Evolutionary conservation across 1,140 invertebrate species (phyloP).

Genomic region (Laupala kohalensis): DNA sequence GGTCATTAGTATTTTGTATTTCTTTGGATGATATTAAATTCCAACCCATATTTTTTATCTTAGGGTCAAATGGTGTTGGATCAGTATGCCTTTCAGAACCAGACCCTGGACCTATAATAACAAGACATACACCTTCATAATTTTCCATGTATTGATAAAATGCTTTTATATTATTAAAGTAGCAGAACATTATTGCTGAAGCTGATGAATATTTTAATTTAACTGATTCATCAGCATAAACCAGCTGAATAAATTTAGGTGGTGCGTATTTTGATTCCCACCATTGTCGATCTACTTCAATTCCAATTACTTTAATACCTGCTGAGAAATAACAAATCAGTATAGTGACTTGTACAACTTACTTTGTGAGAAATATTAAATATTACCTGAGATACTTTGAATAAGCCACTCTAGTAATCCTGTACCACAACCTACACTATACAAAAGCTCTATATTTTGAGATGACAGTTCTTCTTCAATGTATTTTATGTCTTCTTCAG

Average conservation of each 20-base stretch:
- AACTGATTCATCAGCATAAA: conserved; percentile 27
- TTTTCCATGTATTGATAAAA: conserved; percentile 48
- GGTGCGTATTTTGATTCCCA: conserved; percentile 44
- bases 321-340: conserved; percentile 18
- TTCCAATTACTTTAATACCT: conserved; percentile 33
- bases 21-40: conserved; percentile 22
- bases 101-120: conserved; percentile 56
- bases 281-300: conserved; percentile 45
- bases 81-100: conserved; percentile 46
- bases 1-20: conserved; percentile 33
- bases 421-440: conserved; percentile 41
- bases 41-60: conserved; percentile 26
- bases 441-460: conserved; percentile 25
- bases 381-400: conserved; percentile 29
- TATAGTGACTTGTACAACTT: not conserved
- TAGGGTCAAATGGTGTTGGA: conserved; percentile 43
- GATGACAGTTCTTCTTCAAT: conserved; percentile 24
- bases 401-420: conserved; percentile 43
- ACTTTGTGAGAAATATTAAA: not conserved
- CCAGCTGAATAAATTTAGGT: conserved; percentile 34
- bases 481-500: conserved; percentile 31
- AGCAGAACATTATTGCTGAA: conserved; percentile 55
- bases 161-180: conserved; percentile 53
- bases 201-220: conserved; percentile 19
- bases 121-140: conserved; percentile 42